A percentile compares a stretch with the other conserved stretches of the same genome.
phyloP scores from a whole-genome alignment of 2,113 vertebrate genomes.

The Acrocephalus arundinaceus region DNA sequence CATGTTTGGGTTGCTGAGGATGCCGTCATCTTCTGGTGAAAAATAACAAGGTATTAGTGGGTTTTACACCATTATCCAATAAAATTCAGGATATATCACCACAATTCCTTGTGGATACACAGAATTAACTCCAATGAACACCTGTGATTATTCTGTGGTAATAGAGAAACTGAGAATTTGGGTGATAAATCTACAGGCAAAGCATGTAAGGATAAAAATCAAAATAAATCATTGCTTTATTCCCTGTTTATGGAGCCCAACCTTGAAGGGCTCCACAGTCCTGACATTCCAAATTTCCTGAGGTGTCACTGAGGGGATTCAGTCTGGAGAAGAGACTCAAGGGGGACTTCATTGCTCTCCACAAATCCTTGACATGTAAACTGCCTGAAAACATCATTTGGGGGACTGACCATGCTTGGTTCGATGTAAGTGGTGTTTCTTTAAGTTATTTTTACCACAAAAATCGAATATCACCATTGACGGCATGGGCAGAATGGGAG shows the following conservation, averaged over 20 bases:
- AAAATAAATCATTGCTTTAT: not conserved
- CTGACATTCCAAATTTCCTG: not conserved
- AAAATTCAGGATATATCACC: not conserved
- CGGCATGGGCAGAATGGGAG: fast-evolving
- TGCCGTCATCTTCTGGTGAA: not conserved
- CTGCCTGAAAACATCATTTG: not conserved
- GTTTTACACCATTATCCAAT: not conserved
- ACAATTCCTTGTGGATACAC: not conserved
- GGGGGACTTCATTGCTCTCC: not conserved
- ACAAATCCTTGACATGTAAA: not conserved
- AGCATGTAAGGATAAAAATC: not conserved
- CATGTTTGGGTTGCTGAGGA: not conserved
- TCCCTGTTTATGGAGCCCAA: not conserved
- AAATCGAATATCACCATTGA: not conserved
- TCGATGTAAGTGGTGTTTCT: not conserved
- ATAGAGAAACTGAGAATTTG: not conserved
- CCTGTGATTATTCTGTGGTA: not conserved
- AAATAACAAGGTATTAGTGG: not conserved
- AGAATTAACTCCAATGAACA: not conserved
- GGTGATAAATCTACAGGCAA: not conserved
- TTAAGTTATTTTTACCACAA: not conserved
- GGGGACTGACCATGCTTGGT: fast-evolving
- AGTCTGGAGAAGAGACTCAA: not conserved
- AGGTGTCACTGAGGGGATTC: not conserved
- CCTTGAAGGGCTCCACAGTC: not conserved